phyloP scores from a whole-genome alignment of 2,888 invertebrate genomes.

The Apomyelois bistriatella region DNA sequence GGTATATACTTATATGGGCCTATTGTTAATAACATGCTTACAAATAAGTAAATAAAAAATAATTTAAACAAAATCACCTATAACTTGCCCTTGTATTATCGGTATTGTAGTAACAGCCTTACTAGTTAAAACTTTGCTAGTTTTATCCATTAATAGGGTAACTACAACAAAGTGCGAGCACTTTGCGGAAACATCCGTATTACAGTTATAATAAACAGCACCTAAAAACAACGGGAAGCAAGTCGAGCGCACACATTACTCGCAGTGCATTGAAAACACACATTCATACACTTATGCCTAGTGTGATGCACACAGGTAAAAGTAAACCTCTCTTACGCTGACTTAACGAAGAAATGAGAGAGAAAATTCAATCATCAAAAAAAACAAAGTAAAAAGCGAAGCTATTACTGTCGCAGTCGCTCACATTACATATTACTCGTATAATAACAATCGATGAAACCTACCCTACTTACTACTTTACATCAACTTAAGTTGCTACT shows the following conservation, averaged over 20 bases:
- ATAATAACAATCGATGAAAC: background rate
- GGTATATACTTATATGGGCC: too few relatives aligned
- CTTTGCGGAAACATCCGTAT: background rate
- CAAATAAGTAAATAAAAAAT: too few relatives aligned
- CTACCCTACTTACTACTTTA: background rate
- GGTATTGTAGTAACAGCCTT: too few relatives aligned
- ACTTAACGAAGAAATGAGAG: background rate
- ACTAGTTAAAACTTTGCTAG: too few relatives aligned
- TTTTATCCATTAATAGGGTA: background rate
- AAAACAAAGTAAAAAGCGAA: too few relatives aligned
- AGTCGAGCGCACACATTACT: constrained; percentile 5
- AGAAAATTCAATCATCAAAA: background rate
- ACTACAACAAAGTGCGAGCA: constrained; percentile 1
- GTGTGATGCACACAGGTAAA: background rate
- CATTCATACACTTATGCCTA: background rate
- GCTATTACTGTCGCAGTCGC: background rate
- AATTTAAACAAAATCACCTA: too few relatives aligned
- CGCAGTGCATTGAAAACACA: constrained; percentile 7
- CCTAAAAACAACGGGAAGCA: constrained; percentile 12
- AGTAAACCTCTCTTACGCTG: background rate
- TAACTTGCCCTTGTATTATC: too few relatives aligned
- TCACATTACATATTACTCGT: background rate
- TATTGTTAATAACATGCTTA: too few relatives aligned
- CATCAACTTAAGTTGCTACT: background rate
- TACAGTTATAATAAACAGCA: constrained; percentile 1